Percentiles rank a stretch among this genome's conserved stretches.
phyloP scores from a whole-genome alignment of 2,797 vertebrate genomes.

The Rousettus madagascariensis region DNA sequence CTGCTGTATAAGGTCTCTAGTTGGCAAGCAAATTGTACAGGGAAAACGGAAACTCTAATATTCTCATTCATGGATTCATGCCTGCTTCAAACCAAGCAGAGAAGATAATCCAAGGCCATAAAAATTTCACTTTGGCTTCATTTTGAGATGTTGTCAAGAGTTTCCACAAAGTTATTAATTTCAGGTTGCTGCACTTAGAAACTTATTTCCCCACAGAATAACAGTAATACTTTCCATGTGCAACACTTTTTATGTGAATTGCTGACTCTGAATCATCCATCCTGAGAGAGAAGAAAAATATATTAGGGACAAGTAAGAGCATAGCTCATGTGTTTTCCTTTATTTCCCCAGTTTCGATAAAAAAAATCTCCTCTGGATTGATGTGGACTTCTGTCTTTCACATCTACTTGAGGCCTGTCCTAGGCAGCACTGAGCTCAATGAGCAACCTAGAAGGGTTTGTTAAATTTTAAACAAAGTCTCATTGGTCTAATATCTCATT shows the following conservation, averaged over 20 bases:
- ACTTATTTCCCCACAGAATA: constrained; percentile 72
- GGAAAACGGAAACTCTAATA: constrained; percentile 29
- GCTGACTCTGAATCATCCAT: constrained; percentile 66
- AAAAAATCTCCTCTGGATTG: neutral
- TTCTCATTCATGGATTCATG: constrained; percentile 22
- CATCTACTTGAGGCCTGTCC: neutral
- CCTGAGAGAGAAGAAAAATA: constrained; percentile 62
- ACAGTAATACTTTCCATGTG: constrained; percentile 71
- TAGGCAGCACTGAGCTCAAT: neutral
- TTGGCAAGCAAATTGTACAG: constrained; percentile 4
- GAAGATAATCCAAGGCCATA: constrained; percentile 53
- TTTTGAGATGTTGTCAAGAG: constrained; percentile 65
- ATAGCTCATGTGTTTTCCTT: neutral
- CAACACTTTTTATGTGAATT: constrained; percentile 62
- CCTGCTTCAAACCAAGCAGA: constrained; percentile 32
- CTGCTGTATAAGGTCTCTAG: neutral
- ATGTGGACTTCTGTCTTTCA: constrained; percentile 17
- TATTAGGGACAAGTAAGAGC: constrained; percentile 26
- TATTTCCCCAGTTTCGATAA: neutral
- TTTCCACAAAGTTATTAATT: constrained; percentile 77
- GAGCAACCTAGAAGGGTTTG: constrained; percentile 3
- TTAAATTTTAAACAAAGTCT: constrained; percentile 43
- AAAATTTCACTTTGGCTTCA: constrained; percentile 57
- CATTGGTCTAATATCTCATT: neutral
- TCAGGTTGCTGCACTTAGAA: constrained; percentile 69